Base-by-base conservation (phyloP, 1,140 invertebrate species). In the Apis laboriosa region DNA sequence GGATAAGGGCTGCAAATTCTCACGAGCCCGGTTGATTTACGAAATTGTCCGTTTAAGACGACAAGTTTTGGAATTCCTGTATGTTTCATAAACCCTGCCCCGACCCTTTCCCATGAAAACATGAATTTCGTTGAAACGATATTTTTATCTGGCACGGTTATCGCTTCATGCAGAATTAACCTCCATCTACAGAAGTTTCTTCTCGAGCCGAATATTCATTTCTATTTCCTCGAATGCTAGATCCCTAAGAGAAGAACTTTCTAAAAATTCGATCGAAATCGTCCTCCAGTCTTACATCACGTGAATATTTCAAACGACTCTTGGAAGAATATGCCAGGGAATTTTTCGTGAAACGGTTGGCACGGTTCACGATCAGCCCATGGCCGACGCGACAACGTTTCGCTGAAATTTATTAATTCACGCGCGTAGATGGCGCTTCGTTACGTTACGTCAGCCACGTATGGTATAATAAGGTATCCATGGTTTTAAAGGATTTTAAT, bases 1-100 rank as follows among this genome's bases (percentile, higher is more conserved):
- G 68, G 80, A 67, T 77, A 67, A 82, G 74, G 74, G 70, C 21
- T 77, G 58, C n/a, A 77, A 82, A n/a, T 80, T 75, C 61, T 56
- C 71, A 80, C 71, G 78, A 75, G 34, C 15, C 34, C 21, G 24
- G 70, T 80, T 79, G 77, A 79, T 79, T 66, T 75, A 74, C 78
- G 78, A 80, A 80, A 80, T 80, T 75, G 71, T 75, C 53, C 58
- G 24, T 74, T 66, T 51, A 75, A 80, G 61, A 61, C 34, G 28
- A 61, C 17, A n/a, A 61, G n/a, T 71, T 61, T 8, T 17, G n/a
- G 24, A 79, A 72, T 79, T 79, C 56, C 12, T 53, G 49, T 72
- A 79, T 63, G 67, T 55, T 79, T 55, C 53, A 72, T 63, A 72
- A 72, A 79, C 67, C 53, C 2, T 21, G 4, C 1, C 21, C 3